Percentiles rank a stretch among this genome's conserved stretches.
These are phyloP conservation scores for Ctenodactylus gundi DNA, from an alignment of 2,113 vertebrate genomes.

Conservation along the genomic window DNA sequence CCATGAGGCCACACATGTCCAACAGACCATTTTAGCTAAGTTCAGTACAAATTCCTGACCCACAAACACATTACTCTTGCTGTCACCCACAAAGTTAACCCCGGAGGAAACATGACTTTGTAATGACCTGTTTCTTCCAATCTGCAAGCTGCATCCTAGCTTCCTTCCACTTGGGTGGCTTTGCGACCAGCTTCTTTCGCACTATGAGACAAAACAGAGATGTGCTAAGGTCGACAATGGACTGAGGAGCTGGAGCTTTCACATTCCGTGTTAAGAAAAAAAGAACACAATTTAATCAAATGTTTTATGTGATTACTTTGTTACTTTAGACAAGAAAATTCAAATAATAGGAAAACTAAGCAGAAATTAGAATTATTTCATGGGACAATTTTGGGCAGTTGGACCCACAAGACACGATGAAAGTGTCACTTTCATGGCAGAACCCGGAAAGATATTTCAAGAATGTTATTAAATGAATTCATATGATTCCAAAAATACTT, in stretches of 20 bases:
- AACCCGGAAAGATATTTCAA: background rate
- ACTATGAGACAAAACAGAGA: background rate
- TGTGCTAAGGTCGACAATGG: background rate
- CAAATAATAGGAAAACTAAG: background rate
- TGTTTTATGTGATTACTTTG: background rate
- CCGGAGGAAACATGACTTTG: too few species aligned
- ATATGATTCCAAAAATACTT: background rate
- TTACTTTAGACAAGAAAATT: background rate
- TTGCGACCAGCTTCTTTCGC: background rate
- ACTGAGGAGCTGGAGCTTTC: too few species aligned
- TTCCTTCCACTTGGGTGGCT: background rate
- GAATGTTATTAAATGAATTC: background rate
- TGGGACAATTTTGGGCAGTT: background rate
- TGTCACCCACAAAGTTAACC: background rate
- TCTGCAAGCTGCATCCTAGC: background rate
- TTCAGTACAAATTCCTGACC: background rate
- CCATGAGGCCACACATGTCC: background rate
- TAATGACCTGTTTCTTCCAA: rapidly evolving
- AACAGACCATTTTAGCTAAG: background rate
- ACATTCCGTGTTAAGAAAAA: too few species aligned
- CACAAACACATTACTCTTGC: background rate
- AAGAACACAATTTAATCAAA: background rate
- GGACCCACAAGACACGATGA: background rate
- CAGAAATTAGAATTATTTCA: background rate
- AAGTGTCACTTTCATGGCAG: background rate